These are phyloP conservation scores for Sphinx pinastri DNA, from an alignment of 2,888 invertebrate genomes.

Conservation along the genomic window DNA sequence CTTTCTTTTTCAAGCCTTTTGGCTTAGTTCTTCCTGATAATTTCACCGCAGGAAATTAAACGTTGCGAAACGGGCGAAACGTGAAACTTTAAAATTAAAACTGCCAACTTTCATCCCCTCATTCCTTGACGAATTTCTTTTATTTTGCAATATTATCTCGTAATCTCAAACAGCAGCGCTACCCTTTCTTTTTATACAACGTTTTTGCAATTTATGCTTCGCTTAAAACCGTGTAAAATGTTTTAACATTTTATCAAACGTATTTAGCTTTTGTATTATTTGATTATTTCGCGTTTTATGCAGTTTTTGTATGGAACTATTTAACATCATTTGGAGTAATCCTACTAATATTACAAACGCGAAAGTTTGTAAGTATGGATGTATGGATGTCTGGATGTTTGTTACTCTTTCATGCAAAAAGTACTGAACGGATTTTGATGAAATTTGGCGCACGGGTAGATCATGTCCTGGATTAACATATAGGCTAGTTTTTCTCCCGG, in stretches of 20 bases:
- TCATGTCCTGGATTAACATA: too few relatives aligned
- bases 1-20: slow-evolving; percentile 53
- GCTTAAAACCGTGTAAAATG: slow-evolving; percentile 34
- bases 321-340: too few relatives aligned
- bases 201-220: slow-evolving; percentile 43
- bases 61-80: slow-evolving; percentile 64
- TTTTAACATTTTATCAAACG: slow-evolving; percentile 33
- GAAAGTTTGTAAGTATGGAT: too few relatives aligned
- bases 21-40: slow-evolving; percentile 70
- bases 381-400: too few relatives aligned
- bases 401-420: too few relatives aligned
- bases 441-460: too few relatives aligned
- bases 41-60: slow-evolving; percentile 76
- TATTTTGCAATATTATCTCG: slow-evolving; percentile 54
- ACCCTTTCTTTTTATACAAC: slow-evolving; percentile 46
- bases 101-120: slow-evolving; percentile 54
- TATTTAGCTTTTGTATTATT: slow-evolving; percentile 29
- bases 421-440: too few relatives aligned
- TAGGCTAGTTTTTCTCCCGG: too few relatives aligned
- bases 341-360: too few relatives aligned
- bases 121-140: slow-evolving; percentile 64
- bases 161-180: slow-evolving; percentile 53
- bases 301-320: not conserved
- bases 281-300: slow-evolving; percentile 13
- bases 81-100: slow-evolving; percentile 76